Percentiles rank a stretch among this genome's conserved stretches.
These are phyloP conservation scores for Florisuga fusca DNA, from an alignment of 2,797 vertebrate species.

Conservation along the genomic window DNA sequence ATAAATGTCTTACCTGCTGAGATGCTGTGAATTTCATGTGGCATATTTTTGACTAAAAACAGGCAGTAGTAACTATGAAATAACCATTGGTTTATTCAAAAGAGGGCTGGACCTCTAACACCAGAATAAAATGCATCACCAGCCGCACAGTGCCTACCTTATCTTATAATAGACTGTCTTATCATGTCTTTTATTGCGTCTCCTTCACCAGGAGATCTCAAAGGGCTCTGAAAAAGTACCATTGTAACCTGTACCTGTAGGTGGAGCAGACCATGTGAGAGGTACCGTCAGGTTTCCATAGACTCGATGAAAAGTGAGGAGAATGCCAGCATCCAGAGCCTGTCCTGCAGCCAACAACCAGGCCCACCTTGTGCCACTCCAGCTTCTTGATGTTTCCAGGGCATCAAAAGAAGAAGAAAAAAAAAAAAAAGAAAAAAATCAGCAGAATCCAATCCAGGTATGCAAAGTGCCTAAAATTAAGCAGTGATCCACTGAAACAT, in stretches of 20 bases:
- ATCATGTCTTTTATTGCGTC: not conserved
- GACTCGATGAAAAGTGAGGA: accelerated
- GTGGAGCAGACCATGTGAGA: not conserved
- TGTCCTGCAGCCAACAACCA: not conserved
- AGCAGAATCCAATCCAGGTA: not conserved
- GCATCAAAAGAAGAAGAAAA: not conserved
- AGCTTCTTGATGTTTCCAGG: not conserved
- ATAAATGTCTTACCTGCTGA: not conserved
- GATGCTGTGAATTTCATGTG: not conserved
- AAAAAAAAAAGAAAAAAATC: not conserved
- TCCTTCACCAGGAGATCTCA: not conserved
- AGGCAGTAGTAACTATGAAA: not conserved
- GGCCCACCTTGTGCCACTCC: not conserved
- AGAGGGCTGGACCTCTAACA: not conserved
- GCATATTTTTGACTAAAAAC: accelerated
- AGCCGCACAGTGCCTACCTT: not conserved
- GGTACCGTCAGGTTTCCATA: accelerated
- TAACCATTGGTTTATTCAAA: not conserved
- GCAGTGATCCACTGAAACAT: too few relatives aligned
- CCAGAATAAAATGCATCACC: not conserved
- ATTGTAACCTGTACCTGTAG: not conserved
- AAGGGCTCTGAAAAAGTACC: not conserved
- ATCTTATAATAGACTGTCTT: accelerated
- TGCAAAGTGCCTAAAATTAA: accelerated
- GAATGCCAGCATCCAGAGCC: not conserved